Conservation (phyloP, 2,888 invertebrate genomes). For the Abscondita cerata region DNA sequence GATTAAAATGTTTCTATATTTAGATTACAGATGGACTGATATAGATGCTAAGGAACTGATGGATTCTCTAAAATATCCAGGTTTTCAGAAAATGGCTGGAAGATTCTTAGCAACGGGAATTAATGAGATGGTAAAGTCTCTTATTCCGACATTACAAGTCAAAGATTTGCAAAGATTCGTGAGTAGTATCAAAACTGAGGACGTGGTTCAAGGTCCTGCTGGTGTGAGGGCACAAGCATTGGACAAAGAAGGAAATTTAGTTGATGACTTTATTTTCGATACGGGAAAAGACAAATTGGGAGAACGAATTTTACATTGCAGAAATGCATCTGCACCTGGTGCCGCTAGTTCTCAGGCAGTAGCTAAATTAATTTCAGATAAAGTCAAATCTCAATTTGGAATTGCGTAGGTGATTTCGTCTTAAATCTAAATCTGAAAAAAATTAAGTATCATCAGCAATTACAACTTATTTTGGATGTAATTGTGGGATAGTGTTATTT, state of each 20-base stretch:
- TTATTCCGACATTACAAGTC: slow-evolving; percentile 78
- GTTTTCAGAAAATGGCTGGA: slow-evolving; percentile 82
- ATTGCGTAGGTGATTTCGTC: too few species aligned
- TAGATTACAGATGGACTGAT: slow-evolving; percentile 74
- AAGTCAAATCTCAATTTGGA: slow-evolving; percentile 73
- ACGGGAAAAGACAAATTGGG: slow-evolving; percentile 72
- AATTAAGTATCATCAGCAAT: too few species aligned
- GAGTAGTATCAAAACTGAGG: slow-evolving; percentile 75
- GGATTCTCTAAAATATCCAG: slow-evolving; percentile 75
- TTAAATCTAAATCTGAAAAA: too few species aligned
- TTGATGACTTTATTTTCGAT: slow-evolving; percentile 98
- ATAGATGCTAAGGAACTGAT: slow-evolving; percentile 75
- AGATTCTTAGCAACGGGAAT: slow-evolving; percentile 82
- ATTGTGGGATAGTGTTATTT: too few species aligned
- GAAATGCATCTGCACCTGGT: slow-evolving; percentile 98
- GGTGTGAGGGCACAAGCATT: slow-evolving; percentile 98
- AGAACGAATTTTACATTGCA: slow-evolving; percentile 86
- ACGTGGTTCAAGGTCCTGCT: slow-evolving; percentile 86
- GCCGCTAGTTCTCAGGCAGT: slow-evolving; percentile 97
- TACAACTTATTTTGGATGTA: too few species aligned
- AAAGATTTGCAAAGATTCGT: slow-evolving; percentile 84
- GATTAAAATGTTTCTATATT: slow-evolving; percentile 5
- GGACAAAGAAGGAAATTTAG: slow-evolving; percentile 81
- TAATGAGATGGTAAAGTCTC: slow-evolving; percentile 83
- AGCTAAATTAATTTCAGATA: slow-evolving; percentile 90